phyloP scores from a whole-genome alignment of 2,888 invertebrate genomes.

The Belgica antarctica region DNA sequence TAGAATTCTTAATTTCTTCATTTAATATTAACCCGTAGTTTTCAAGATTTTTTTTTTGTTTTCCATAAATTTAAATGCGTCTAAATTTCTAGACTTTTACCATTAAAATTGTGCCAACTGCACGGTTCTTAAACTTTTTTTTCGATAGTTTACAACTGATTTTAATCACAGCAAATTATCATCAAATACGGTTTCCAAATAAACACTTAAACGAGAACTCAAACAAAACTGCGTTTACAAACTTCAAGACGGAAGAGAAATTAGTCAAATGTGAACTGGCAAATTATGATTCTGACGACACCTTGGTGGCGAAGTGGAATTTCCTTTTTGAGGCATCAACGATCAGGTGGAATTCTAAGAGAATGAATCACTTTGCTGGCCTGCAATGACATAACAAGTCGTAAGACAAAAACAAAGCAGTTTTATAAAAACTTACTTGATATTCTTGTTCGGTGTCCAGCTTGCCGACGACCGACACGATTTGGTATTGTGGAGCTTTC shows the following conservation, averaged over 20 bases:
- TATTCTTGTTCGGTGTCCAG: slow-evolving; percentile 72
- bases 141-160: background rate
- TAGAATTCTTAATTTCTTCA: slow-evolving; percentile 9
- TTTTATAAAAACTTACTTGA: slow-evolving; percentile 60
- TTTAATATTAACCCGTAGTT: slow-evolving; percentile 39
- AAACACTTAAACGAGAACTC: background rate
- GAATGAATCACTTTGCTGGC: slow-evolving; percentile 75
- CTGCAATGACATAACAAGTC: slow-evolving; percentile 59
- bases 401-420: background rate
- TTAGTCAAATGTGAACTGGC: background rate
- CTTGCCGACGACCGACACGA: slow-evolving; percentile 74
- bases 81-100: slow-evolving; percentile 5
- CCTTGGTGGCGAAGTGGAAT: background rate
- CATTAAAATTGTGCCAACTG: background rate
- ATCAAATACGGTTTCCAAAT: background rate
- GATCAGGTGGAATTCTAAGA: slow-evolving; percentile 70
- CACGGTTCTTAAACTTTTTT: background rate
- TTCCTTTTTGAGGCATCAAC: slow-evolving; percentile 55
- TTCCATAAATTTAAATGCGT: too few species aligned
- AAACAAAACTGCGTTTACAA: background rate
- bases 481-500: slow-evolving; percentile 82
- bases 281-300: background rate
- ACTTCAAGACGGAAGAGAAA: background rate
- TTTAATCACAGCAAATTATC: background rate
- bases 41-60: slow-evolving; percentile 25